These are phyloP conservation scores for Heteractis magnifica DNA, from an alignment of 92 coral and sea anemone genomes.

Conservation along the genomic window DNA sequence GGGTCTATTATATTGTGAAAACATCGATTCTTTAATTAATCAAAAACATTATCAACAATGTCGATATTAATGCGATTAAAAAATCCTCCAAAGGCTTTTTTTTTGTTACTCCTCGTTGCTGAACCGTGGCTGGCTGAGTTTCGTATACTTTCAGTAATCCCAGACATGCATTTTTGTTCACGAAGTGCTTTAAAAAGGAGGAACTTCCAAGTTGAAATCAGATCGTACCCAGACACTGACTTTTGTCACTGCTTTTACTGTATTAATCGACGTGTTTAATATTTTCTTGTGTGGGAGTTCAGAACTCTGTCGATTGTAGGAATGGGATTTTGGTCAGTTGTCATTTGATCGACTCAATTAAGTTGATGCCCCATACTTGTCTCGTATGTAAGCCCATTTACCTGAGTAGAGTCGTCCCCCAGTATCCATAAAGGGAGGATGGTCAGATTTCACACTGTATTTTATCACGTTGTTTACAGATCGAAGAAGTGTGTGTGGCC, in stretches of 20 bases:
- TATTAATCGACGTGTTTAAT: neutral
- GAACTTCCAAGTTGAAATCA: conserved; percentile 15
- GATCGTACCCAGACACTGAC: neutral
- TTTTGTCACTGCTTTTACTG: conserved; percentile 12
- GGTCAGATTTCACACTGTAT: neutral
- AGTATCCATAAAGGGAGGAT: neutral
- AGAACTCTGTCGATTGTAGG: neutral
- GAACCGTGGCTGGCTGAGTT: neutral
- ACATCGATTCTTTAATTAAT: conserved; percentile 7
- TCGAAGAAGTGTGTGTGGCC: conserved; percentile 11
- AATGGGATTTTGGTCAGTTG: neutral
- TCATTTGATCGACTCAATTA: neutral
- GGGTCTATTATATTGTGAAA: neutral
- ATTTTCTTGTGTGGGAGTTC: neutral
- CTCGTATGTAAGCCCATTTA: neutral
- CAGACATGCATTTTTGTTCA: neutral
- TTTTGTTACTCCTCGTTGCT: neutral
- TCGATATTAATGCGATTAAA: neutral
- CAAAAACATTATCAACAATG: neutral
- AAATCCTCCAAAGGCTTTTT: neutral
- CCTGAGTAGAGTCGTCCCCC: neutral
- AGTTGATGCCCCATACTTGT: neutral
- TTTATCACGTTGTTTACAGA: conserved; percentile 7
- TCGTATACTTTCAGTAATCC: neutral
- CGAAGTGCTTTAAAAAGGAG: neutral